A percentile compares a stretch with the other conserved stretches of the same genome.
These are phyloP conservation scores for Pycnomerus fuliginosus DNA, from an alignment of 2,888 invertebrate species.

Conservation along the genomic window DNA sequence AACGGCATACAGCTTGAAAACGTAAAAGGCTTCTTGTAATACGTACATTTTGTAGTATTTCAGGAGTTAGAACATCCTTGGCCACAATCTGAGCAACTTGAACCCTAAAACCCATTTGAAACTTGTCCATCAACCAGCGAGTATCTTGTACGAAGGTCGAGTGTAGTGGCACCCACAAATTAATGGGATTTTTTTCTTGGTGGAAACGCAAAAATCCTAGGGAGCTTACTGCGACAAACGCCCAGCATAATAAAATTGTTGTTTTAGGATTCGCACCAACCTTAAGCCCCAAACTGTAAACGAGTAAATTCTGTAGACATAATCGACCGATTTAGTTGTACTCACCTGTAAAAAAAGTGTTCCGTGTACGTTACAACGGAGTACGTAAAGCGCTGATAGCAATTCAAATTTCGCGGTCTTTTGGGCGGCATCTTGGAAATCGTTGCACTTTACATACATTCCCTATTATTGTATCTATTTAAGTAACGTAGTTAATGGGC, in stretches of 20 bases:
- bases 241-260: slow-evolving; percentile 60
- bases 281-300: slow-evolving; percentile 59
- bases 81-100: slow-evolving; percentile 65
- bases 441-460: no score
- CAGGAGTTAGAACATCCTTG: slow-evolving; percentile 65
- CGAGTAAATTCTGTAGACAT: no score
- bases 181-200: slow-evolving; percentile 73
- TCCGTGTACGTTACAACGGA: slow-evolving; percentile 45
- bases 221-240: slow-evolving; percentile 60
- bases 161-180: slow-evolving; percentile 73
- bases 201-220: slow-evolving; percentile 65
- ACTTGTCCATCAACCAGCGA: slow-evolving; percentile 69
- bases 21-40: background rate
- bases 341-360: slow-evolving; percentile 48
- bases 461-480: no score
- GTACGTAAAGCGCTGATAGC: slow-evolving; percentile 46
- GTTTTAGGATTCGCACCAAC: slow-evolving; percentile 63
- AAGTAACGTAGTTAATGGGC: no score
- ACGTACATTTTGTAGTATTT: slow-evolving; percentile 56
- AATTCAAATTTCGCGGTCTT: slow-evolving; percentile 34
- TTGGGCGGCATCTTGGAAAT: no score
- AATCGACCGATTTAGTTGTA: slow-evolving; percentile 19
- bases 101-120: slow-evolving; percentile 63
- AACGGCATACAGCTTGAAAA: no score
- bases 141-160: slow-evolving; percentile 70